phyloP scores from a whole-genome alignment of 2,888 invertebrate genomes.

The Drosophila lutescens region DNA sequence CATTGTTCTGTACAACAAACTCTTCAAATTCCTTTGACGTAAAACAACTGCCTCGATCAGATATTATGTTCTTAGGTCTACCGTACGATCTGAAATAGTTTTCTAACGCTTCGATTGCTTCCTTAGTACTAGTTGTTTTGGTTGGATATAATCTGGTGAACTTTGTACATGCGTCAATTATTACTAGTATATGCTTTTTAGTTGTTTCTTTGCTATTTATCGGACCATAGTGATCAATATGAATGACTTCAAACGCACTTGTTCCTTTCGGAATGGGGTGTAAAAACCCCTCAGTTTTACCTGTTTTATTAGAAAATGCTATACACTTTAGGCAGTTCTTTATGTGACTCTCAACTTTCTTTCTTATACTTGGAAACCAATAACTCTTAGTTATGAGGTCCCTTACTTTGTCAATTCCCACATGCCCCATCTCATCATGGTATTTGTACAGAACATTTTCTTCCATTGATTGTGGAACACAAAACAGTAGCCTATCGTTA shows the following conservation, averaged over 20 bases:
- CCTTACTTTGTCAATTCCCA: constrained; percentile 1
- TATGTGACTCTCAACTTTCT: neutral
- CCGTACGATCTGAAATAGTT: neutral
- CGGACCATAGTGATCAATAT: neutral
- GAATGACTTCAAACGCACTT: neutral
- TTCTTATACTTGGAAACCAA: constrained; percentile 1
- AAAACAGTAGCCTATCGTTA: neutral
- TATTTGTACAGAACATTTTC: neutral
- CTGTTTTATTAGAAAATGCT: constrained; percentile 1
- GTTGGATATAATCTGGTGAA: constrained; percentile 2
- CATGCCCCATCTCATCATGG: neutral
- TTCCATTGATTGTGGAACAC: neutral
- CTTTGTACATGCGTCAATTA: neutral
- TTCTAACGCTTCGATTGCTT: neutral
- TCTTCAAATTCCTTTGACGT: too few relatives aligned
- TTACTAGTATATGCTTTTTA: neutral
- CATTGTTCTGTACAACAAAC: neutral
- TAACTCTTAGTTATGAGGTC: neutral
- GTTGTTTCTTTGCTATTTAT: neutral
- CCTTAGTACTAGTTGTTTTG: neutral
- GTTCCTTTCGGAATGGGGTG: neutral
- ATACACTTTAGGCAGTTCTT: constrained; percentile 1
- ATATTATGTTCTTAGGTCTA: neutral
- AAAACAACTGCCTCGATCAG: too few relatives aligned
- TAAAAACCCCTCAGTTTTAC: neutral